Percentiles rank a stretch among this genome's conserved stretches.
Conservation (phyloP, 1,140 invertebrate genomes). For the Mylabris phalerata region DNA sequence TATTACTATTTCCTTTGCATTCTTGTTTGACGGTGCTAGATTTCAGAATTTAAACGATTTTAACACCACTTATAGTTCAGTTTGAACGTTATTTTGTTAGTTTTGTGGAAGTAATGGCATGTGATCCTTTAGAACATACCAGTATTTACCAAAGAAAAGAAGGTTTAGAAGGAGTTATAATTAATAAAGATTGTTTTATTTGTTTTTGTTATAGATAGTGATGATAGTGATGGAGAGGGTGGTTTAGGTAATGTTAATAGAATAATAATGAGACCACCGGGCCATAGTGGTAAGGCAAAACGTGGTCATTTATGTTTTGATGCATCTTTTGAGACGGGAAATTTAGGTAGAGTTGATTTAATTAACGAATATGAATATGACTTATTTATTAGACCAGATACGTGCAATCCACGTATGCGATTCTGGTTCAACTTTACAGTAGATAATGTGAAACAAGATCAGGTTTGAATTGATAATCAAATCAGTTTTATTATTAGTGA, state of each 20-base stretch:
- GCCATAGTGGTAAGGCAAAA: constrained; percentile 90
- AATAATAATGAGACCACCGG: constrained; percentile 85
- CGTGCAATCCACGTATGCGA: constrained; percentile 85
- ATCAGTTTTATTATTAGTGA: not conserved
- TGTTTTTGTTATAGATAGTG: constrained; percentile 64
- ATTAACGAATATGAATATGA: constrained; percentile 94
- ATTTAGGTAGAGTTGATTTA: constrained; percentile 90
- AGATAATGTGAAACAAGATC: constrained; percentile 89
- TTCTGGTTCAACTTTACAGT: constrained; percentile 99
- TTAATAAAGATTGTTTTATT: not conserved
- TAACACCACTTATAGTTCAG: no score
- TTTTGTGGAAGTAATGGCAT: constrained; percentile 19
- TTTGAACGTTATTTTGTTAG: no score
- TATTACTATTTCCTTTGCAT: not conserved
- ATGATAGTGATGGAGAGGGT: constrained; percentile 91
- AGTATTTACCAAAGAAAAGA: constrained; percentile 58
- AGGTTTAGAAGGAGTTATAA: constrained; percentile 35
- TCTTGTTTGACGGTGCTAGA: not conserved
- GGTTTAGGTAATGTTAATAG: constrained; percentile 91
- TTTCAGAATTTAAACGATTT: no score
- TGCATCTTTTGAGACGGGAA: constrained; percentile 95
- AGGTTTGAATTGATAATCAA: constrained; percentile 47
- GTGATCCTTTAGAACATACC: constrained; percentile 56
- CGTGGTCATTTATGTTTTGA: constrained; percentile 94
- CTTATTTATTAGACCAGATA: constrained; percentile 92